A percentile compares a stretch with the other conserved stretches of the same genome.
phyloP scores from a whole-genome alignment of 2,113 vertebrate species.

The Protomyctophum bolini region DNA sequence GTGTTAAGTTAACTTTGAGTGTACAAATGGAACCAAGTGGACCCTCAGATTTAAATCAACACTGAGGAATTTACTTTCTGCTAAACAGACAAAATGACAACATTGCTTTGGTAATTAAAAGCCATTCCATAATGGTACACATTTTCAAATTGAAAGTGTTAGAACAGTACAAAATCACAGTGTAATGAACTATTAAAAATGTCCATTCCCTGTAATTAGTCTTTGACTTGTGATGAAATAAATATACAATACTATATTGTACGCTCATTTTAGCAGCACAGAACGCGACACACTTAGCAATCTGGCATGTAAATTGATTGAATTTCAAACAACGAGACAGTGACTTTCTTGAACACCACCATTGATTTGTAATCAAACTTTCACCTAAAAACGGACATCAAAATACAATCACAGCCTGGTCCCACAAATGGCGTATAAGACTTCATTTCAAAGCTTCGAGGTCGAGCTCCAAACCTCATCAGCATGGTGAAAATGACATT shows the following conservation, averaged over 20 bases:
- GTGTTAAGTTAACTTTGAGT: neutral
- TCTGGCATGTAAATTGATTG: slow-evolving; percentile 11
- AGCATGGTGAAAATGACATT: slow-evolving; percentile 59
- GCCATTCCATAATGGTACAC: neutral
- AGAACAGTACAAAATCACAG: slow-evolving; percentile 45
- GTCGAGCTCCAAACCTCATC: slow-evolving; percentile 64
- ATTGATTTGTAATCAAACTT: slow-evolving; percentile 55
- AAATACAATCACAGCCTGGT: slow-evolving; percentile 59
- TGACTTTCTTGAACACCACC: slow-evolving; percentile 38
- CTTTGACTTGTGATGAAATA: slow-evolving; percentile 56
- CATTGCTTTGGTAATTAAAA: slow-evolving; percentile 46
- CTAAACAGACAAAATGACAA: neutral
- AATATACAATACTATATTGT: slow-evolving; percentile 53
- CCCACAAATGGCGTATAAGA: slow-evolving; percentile 62
- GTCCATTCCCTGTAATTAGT: slow-evolving; percentile 33
- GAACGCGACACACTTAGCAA: slow-evolving; percentile 39
- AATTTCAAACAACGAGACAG: slow-evolving; percentile 46
- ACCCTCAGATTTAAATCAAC: no score
- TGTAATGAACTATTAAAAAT: slow-evolving; percentile 40
- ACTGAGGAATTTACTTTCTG: slow-evolving; percentile 10
- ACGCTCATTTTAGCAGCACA: slow-evolving; percentile 51
- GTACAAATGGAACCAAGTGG: no score
- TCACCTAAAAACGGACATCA: slow-evolving; percentile 50
- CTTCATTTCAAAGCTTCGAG: slow-evolving; percentile 60
- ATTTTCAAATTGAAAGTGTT: neutral